phyloP scores from a whole-genome alignment of 1,140 invertebrate genomes.

The Drosophila sulfurigaster region DNA sequence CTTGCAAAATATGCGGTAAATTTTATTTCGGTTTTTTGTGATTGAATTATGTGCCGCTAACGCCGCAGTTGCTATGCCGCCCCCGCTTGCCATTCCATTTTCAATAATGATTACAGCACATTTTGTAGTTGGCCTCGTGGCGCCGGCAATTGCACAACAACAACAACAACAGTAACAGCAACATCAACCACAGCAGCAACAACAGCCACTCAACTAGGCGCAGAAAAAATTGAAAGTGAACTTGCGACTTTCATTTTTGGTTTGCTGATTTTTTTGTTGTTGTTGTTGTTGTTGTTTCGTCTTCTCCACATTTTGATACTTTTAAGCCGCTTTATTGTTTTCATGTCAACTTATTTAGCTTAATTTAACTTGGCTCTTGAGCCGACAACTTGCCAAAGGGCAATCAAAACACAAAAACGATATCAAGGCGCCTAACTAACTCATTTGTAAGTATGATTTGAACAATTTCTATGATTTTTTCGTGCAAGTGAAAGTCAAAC shows the following conservation, averaged over 20 bases:
- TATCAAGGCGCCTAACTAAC: slow-evolving; percentile 18
- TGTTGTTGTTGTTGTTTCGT: too few species aligned
- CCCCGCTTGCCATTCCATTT: slow-evolving; percentile 25
- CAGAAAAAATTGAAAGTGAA: slow-evolving; percentile 77
- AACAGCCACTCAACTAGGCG: slow-evolving; percentile 49
- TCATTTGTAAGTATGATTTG: slow-evolving; percentile 69
- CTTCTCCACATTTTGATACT: slow-evolving; percentile 55
- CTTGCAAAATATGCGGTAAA: slow-evolving; percentile 52
- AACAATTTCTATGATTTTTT: slow-evolving; percentile 36
- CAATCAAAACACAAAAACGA: slow-evolving; percentile 20
- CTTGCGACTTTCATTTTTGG: slow-evolving; percentile 82
- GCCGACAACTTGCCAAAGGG: slow-evolving; percentile 51
- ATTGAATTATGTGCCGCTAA: slow-evolving; percentile 72
- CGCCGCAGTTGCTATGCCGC: slow-evolving; percentile 19
- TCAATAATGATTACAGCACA: slow-evolving; percentile 70
- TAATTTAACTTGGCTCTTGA: slow-evolving; percentile 74
- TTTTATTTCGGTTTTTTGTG: slow-evolving; percentile 54
- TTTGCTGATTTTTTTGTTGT: slow-evolving; percentile 13
- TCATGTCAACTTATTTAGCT: slow-evolving; percentile 77
- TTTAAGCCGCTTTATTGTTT: slow-evolving; percentile 81
- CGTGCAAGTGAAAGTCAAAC: slow-evolving; percentile 63
- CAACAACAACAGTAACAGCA: slow-evolving; percentile 39
- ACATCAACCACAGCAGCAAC: slow-evolving; percentile 36
- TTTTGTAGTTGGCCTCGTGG: slow-evolving; percentile 79
- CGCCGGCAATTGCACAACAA: slow-evolving; percentile 77